Evolutionary conservation across 2,797 vertebrate species (phyloP), one percentile per base, ranked within the genome.

Genomic region (Chromobotia macracanthus): DNA sequence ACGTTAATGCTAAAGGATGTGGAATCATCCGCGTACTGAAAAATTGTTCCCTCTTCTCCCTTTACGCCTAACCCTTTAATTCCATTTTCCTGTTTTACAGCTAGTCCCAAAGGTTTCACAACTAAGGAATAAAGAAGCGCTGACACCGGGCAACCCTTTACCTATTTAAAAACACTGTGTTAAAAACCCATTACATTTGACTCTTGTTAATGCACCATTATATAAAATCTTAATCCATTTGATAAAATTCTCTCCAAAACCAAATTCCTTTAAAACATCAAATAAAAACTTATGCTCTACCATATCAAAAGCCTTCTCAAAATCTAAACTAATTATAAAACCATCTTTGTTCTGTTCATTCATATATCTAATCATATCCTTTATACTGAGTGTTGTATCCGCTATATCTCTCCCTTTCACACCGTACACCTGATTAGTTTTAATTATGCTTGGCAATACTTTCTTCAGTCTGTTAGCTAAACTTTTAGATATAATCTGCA

Each of bases 21-120:
- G 2, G 71, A 68, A 12, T 80, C 79, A 35, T 75, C 79, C 1
- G 63, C 64, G 12, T 68, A 80, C 25, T 80, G 79, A 5, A 19
- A 67, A 1, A 74, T 46, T 35, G 58, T 31, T 19, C 31, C 28
- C 16, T 76, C 23, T 11, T 1, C 28, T 11, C 5, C 28, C 35
- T 63, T 46, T 11, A 3, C 50, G 6, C 0, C 10, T 4, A 2
- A 46, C 1, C 58, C 73, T 35, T n/a, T 25, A 2, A 50, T 19
- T 15, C 16, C 19, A 11, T 31, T 18, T 15, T 19, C 7, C 21
- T 46, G 4, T n/a, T 19, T 51, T 4, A 65, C 16, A 0, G 18
- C 19, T 21, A n/a, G 4, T 2, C 58, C 44, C 18, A 66, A 19
- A 7, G 60, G 73, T 64, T 75, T 60, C 5, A 46, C 46, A 1